Evolutionary conservation across 2,888 invertebrate genomes (phyloP).

Genomic region (Epirrhoe alternata): DNA sequence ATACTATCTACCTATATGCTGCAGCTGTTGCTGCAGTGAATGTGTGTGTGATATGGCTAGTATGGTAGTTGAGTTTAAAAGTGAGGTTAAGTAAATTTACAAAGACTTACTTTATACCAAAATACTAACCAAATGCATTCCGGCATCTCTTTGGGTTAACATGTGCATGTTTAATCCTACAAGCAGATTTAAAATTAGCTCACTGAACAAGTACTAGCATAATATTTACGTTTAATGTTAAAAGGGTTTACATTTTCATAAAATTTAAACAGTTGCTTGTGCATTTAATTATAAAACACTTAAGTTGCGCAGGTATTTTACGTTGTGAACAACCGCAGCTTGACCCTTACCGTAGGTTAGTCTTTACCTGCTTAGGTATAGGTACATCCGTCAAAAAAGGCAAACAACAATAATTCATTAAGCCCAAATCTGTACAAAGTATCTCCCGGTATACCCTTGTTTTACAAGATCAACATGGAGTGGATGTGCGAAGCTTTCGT

Average conservation of each 20-base stretch:
- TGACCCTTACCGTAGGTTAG: slow-evolving; percentile 33
- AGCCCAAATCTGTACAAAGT: slow-evolving; percentile 31
- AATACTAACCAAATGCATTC: slow-evolving; percentile 1
- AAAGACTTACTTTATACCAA: not conserved
- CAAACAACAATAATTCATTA: slow-evolving; percentile 34
- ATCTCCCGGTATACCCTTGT: slow-evolving; percentile 19
- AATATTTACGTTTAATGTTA: slow-evolving; percentile 31
- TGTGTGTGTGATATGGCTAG: too few species aligned
- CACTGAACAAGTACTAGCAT: slow-evolving; percentile 24
- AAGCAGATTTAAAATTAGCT: slow-evolving; percentile 21
- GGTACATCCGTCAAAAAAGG: slow-evolving; percentile 33
- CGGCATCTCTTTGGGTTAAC: not conserved
- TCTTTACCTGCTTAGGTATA: not conserved
- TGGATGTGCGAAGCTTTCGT: slow-evolving; percentile 17
- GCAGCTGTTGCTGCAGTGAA: too few species aligned
- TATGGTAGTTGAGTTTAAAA: not conserved
- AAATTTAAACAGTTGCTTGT: slow-evolving; percentile 41
- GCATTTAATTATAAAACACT: slow-evolving; percentile 44
- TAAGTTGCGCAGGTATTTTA: slow-evolving; percentile 39
- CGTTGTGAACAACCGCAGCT: slow-evolving; percentile 34
- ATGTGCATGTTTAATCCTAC: slow-evolving; percentile 5
- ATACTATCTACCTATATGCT: too few species aligned
- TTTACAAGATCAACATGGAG: slow-evolving; percentile 17
- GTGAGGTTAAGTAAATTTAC: not conserved
- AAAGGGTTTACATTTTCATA: slow-evolving; percentile 40